Evolutionary conservation across 2,113 vertebrate genomes (phyloP), one percentile per base, ranked within the genome.

Genomic region (Phrynosoma blainvillii): DNA sequence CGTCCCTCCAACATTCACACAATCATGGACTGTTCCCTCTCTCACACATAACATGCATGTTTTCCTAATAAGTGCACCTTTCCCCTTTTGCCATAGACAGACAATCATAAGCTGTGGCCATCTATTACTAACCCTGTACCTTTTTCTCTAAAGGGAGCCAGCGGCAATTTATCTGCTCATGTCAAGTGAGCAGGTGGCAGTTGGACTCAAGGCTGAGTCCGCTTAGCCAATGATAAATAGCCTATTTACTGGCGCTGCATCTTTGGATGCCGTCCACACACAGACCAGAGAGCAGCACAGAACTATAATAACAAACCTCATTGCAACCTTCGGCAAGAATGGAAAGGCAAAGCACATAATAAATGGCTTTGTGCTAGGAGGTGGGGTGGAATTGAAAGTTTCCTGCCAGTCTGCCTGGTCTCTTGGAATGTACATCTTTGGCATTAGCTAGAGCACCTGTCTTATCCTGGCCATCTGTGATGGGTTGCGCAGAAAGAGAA

Each of bases 391-490:
- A 93, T 87, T 84, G 92, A 95, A 88, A 91, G 94, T 71, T 78
- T 75, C 4, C 65, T 86, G 73, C 92, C 87, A 4, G 52, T 90
- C 89, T 0, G 0, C 92, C 89, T 0, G 0, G 73, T 76, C 89
- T 94, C 92, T 95, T 93, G 91, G 93, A 94, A 52, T 32, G 94
- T 92, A 66, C 90, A 79, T 89, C 91, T 88, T 92, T 93, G 92
- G 93, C 93, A 92, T 93, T 93, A 89, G 93, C 84, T 93, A 89
- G 94, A 36, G 16, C 1, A 20, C 92, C 93, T 81, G 89, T 87
- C 94, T 95, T 95, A 95, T 96, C 95, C 79, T 86, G 91, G 89
- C 93, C 92, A 94, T 94, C 96, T 96, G 93, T 91, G 94, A 94
- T 96, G 93, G 93, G 93, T 92, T 92, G 91, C 91, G 93, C 93